These are phyloP conservation scores for Crotalus horridus DNA, from an alignment of 2,113 vertebrate genomes.

Conservation along the genomic window DNA sequence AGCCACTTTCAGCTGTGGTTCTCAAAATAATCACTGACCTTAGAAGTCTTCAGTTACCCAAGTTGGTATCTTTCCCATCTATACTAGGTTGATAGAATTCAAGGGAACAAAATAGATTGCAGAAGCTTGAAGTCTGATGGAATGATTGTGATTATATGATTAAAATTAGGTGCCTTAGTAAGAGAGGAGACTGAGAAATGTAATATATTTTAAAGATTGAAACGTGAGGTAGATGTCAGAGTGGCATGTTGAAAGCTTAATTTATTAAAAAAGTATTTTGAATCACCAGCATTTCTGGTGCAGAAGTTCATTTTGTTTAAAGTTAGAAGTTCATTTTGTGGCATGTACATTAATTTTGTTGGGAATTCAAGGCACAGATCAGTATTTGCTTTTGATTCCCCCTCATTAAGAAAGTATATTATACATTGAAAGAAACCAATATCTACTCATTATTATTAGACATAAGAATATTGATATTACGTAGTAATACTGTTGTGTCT, in stretches of 20 bases:
- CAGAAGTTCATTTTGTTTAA: background rate
- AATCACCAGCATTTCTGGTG: background rate
- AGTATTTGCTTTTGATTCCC: background rate
- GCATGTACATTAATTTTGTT: background rate
- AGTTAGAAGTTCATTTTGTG: background rate
- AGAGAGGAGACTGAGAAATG: background rate
- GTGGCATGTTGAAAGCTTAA: background rate
- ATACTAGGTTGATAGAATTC: background rate
- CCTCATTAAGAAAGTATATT: background rate
- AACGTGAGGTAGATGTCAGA: background rate
- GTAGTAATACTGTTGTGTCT: background rate
- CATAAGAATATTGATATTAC: background rate
- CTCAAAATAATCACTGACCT: background rate
- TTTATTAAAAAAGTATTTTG: background rate
- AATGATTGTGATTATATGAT: background rate
- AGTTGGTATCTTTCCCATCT: background rate
- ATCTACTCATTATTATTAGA: background rate
- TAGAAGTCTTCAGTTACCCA: background rate
- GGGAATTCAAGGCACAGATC: background rate
- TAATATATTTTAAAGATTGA: background rate
- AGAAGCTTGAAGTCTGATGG: background rate
- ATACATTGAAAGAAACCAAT: background rate
- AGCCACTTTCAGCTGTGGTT: background rate
- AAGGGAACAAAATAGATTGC: background rate
- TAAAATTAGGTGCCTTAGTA: background rate